Evolutionary conservation across 92 coral and sea anemone species (phyloP).

Genomic region (Epizoanthus illoricatus): DNA sequence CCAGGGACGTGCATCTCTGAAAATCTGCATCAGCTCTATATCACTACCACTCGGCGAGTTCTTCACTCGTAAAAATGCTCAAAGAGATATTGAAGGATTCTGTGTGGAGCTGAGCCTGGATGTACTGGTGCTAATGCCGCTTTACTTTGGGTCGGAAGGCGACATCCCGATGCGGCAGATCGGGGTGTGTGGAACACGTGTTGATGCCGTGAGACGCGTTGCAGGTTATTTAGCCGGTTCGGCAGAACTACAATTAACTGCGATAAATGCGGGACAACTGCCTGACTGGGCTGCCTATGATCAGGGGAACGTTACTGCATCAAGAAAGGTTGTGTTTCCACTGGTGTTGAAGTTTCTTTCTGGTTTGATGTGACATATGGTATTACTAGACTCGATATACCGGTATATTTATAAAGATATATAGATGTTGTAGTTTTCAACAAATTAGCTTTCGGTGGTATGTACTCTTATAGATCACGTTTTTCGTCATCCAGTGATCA

Average conservation of each 20-base stretch:
- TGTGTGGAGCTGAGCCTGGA: slow-evolving; percentile 49
- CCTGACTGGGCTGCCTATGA: slow-evolving; percentile 56
- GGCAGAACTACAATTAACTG: slow-evolving; percentile 43
- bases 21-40: slow-evolving; percentile 72
- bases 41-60: slow-evolving; percentile 55
- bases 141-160: slow-evolving; percentile 57
- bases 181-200: slow-evolving; percentile 63
- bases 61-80: slow-evolving; percentile 53
- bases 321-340: slow-evolving; percentile 79
- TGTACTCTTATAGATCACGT: too few relatives aligned
- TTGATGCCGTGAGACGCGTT: slow-evolving; percentile 39
- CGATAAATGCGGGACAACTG: slow-evolving; percentile 24
- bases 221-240: slow-evolving; percentile 47
- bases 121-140: slow-evolving; percentile 71
- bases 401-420: too few relatives aligned
- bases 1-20: slow-evolving; percentile 13
- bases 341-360: slow-evolving; percentile 56
- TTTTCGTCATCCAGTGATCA: too few relatives aligned
- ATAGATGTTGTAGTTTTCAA: too few relatives aligned
- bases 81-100: slow-evolving; percentile 42
- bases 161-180: slow-evolving; percentile 78
- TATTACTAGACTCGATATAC: too few relatives aligned
- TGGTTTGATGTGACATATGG: neutral
- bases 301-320: slow-evolving; percentile 69
- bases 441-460: too few relatives aligned